These are phyloP conservation scores for Lepus oiostolus DNA, from an alignment of 2,797 vertebrate species.

Conservation along the genomic window DNA sequence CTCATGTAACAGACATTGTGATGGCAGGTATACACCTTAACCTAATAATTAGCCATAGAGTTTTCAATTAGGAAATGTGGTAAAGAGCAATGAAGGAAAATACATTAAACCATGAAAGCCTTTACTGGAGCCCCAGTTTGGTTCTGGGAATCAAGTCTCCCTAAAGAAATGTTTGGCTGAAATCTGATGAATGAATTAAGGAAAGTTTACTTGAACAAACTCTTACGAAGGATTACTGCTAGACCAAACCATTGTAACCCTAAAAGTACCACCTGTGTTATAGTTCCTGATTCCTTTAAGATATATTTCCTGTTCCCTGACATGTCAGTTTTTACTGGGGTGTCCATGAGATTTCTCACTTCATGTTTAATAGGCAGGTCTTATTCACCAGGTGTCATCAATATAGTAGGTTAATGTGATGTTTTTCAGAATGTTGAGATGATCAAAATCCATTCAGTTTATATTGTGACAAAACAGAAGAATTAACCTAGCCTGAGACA, in stretches of 20 bases:
- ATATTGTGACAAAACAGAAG: neutral
- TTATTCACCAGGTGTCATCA: neutral
- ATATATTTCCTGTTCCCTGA: neutral
- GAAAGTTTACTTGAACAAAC: neutral
- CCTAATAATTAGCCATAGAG: slow-evolving; percentile 65
- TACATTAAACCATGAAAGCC: neutral
- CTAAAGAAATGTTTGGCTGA: slow-evolving; percentile 12
- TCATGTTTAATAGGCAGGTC: neutral
- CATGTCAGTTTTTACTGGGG: slow-evolving; percentile 1
- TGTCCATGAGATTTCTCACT: neutral
- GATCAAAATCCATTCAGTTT: slow-evolving; percentile 49
- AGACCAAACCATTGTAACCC: neutral
- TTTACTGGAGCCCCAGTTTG: neutral
- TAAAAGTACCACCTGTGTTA: slow-evolving; percentile 11
- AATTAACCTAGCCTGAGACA: slow-evolving; percentile 48
- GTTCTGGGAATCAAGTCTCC: slow-evolving; percentile 10
- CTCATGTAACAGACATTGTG: slow-evolving; percentile 10
- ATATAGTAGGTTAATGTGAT: neutral
- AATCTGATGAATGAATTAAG: neutral
- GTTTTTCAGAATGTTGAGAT: slow-evolving; percentile 40
- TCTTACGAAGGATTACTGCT: neutral
- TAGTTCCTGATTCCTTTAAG: slow-evolving; percentile 29
- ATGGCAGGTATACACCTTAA: slow-evolving; percentile 35
- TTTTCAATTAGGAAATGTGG: slow-evolving; percentile 52
- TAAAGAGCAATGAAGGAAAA: slow-evolving; percentile 50